These are phyloP conservation scores for Protobothrops flavoviridis DNA, from an alignment of 2,113 vertebrate species.

Conservation along the genomic window DNA sequence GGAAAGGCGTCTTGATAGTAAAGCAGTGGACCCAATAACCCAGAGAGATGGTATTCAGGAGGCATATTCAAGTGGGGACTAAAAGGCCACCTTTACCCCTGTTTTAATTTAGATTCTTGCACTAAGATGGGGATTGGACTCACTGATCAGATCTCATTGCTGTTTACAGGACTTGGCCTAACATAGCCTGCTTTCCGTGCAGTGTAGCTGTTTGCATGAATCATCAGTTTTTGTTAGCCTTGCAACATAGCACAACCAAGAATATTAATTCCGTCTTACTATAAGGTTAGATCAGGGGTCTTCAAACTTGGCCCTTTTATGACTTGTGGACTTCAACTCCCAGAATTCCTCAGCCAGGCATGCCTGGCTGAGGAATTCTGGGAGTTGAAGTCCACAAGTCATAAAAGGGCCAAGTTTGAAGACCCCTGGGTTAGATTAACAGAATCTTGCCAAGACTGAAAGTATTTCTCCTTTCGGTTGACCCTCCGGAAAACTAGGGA, in stretches of 20 bases:
- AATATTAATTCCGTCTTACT: neutral
- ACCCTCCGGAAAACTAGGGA: too few relatives aligned
- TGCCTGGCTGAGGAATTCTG: too few relatives aligned
- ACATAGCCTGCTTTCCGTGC: neutral
- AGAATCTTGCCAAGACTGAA: too few relatives aligned
- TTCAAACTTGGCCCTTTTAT: too few relatives aligned
- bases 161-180: neutral
- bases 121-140: neutral
- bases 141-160: neutral
- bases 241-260: neutral
- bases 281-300: neutral
- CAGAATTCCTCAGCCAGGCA: too few relatives aligned
- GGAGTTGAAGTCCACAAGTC: too few relatives aligned
- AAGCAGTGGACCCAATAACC: neutral
- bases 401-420: too few relatives aligned
- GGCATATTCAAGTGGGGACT: neutral
- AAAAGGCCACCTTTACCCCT: neutral
- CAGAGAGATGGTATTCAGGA: neutral
- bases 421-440: too few relatives aligned
- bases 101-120: neutral
- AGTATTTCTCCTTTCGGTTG: too few relatives aligned
- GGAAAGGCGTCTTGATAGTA: neutral
- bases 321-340: too few relatives aligned
- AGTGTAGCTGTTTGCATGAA: neutral
- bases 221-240: neutral